A percentile compares a stretch with the other conserved stretches of the same genome.
phyloP scores from a whole-genome alignment of 2,888 invertebrate genomes.

The Nemoura dubitans region DNA sequence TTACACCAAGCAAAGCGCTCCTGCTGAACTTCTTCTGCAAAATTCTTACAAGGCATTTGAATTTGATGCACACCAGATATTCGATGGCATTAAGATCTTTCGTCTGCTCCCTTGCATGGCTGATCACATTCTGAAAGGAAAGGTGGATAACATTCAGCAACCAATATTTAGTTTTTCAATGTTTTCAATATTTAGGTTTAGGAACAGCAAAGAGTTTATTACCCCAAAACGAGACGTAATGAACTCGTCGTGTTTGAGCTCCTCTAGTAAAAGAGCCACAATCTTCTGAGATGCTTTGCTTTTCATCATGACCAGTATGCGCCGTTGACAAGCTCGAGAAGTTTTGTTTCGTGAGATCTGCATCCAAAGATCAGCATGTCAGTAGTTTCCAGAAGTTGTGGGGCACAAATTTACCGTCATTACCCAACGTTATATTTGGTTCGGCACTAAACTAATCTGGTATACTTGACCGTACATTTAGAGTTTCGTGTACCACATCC shows the following conservation, averaged over 20 bases:
- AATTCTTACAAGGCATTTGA: neutral
- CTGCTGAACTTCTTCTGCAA: constrained; percentile 47
- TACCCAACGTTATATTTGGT: neutral
- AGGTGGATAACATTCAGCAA: too few species aligned
- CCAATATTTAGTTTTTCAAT: too few species aligned
- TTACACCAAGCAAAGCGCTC: neutral
- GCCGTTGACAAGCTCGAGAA: constrained; percentile 71
- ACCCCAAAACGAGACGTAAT: constrained; percentile 61
- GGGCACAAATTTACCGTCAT: neutral
- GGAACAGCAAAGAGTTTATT: neutral
- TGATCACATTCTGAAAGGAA: neutral
- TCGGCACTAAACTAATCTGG: neutral
- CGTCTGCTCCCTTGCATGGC: neutral
- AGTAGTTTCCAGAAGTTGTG: neutral
- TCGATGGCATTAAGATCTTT: neutral
- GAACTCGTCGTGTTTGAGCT: constrained; percentile 67
- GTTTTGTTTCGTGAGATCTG: constrained; percentile 71
- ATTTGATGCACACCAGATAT: neutral
- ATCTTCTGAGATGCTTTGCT: constrained; percentile 68
- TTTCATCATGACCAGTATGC: constrained; percentile 70
- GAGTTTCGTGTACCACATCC: constrained; percentile 64
- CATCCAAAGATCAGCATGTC: constrained; percentile 13
- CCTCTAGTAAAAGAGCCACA: constrained; percentile 69
- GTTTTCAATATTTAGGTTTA: too few species aligned
- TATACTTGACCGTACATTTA: neutral